Base-by-base conservation (phyloP, 2,113 vertebrate genomes). In the Smithornis capensis region DNA sequence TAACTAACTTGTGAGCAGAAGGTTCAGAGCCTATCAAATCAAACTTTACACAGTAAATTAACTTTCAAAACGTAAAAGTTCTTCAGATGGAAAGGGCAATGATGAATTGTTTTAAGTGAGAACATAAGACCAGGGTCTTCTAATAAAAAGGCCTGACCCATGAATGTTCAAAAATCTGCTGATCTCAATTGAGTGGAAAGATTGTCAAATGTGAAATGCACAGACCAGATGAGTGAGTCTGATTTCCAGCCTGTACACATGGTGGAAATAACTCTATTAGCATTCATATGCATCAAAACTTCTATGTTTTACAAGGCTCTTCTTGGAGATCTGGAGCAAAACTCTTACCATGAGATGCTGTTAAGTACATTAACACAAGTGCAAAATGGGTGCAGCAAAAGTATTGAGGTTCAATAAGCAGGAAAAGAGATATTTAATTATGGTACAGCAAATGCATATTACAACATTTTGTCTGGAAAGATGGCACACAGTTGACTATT, bases 101-200 rank as follows among this genome's bases (percentile, higher is more conserved):
- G 79, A 94, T 87, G 60, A 96, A 95, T 89, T 95, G 67, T 90
- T 96, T 92, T 96, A 95, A 95, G 44, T 2, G 15, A 83, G 69
- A 76, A 89, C 23, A 24, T 89, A 77, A 94, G 63, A 64, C 19
- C 23, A 69, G 6, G 16, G n/a, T 94, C 29, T 94, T 87, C 89
- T 85, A 86, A 97, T 95, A 97, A 97, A 97, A 94, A 63, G 83
- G 91, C 22, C 44, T 97, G 87, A 97, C 78, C 86, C 70, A 37
- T 92, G 55, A 94, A 87, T 87, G 21, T 95, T 97, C 64, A 95
- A 91, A 95, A 94, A 69, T 67, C 55, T 90, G 44, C 70, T 91
- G 47, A 89, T 98, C 78, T 97, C 93, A 97, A 84, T 9, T 95
- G 90, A 97, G 78, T 80, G 91, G 86, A 97, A 96, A 97, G 57